Evolutionary conservation across 1,140 invertebrate species (phyloP).

Genomic region (Cheumatopsyche charites): DNA sequence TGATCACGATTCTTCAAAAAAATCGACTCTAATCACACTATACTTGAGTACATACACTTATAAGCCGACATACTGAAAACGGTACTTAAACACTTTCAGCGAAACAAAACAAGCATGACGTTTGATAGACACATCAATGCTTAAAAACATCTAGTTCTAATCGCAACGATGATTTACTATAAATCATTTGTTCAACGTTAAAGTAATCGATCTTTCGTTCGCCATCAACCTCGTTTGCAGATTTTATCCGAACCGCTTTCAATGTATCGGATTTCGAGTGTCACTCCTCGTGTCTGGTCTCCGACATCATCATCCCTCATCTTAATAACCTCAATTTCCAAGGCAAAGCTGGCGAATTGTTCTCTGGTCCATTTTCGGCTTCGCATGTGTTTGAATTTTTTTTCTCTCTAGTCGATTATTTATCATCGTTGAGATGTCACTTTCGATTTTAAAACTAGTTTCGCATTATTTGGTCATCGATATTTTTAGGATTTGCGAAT

Average conservation of each 20-base stretch:
- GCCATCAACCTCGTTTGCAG: background rate
- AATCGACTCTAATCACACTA: too few species aligned
- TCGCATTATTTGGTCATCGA: constrained; percentile 17
- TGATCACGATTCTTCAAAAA: too few species aligned
- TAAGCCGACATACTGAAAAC: too few species aligned
- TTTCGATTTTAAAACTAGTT: constrained; percentile 30
- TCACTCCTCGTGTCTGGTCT: background rate
- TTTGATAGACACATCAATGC: too few species aligned
- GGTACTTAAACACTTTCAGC: too few species aligned
- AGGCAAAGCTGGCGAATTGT: background rate
- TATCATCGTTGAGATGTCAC: constrained; percentile 15
- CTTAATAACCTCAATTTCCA: background rate
- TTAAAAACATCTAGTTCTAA: too few species aligned
- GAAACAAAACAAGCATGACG: too few species aligned
- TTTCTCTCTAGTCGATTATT: background rate
- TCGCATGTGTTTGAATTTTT: background rate
- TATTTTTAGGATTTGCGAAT: constrained; percentile 2
- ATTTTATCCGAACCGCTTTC: background rate
- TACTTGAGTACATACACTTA: too few species aligned
- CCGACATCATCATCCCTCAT: background rate
- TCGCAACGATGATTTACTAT: too few species aligned
- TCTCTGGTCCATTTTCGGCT: background rate
- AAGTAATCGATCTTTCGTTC: too few species aligned
- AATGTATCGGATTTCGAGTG: background rate
- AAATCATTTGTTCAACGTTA: too few species aligned